Evolutionary conservation across 2,113 vertebrate genomes (phyloP).

Genomic region (Tragelaphus strepsiceros): DNA sequence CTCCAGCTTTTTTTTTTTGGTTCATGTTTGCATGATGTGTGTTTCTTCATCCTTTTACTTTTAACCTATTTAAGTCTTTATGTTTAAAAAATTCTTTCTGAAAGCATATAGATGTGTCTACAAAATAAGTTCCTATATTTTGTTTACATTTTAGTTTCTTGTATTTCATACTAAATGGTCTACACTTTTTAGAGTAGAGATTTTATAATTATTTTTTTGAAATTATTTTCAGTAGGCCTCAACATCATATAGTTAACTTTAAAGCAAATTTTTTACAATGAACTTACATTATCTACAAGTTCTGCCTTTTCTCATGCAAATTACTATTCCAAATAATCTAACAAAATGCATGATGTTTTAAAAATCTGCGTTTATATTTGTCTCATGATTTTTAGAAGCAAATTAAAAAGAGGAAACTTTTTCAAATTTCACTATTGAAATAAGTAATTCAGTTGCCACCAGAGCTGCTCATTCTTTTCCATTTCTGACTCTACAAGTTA

Average conservation of each 20-base stretch:
- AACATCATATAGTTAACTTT: neutral
- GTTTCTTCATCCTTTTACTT: neutral
- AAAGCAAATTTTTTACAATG: neutral
- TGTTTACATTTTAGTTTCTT: constrained; percentile 3
- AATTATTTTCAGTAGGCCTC: neutral
- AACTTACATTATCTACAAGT: neutral
- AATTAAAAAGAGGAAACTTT: neutral
- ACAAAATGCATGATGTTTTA: neutral
- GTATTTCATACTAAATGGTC: neutral
- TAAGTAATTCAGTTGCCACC: neutral
- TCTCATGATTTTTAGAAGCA: neutral
- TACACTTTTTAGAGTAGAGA: neutral
- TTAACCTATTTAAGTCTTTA: neutral
- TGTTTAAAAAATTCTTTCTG: neutral
- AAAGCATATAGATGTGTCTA: neutral
- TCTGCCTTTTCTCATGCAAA: neutral
- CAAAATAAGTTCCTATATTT: neutral
- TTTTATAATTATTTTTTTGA: neutral
- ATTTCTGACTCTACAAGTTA: neutral
- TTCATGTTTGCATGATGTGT: neutral
- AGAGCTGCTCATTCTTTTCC: neutral
- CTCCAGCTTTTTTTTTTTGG: neutral
- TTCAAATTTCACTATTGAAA: neutral
- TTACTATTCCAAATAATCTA: neutral
- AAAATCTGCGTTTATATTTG: neutral